Conservation (phyloP, 2,797 vertebrate genomes). For the Crax fasciolata region DNA sequence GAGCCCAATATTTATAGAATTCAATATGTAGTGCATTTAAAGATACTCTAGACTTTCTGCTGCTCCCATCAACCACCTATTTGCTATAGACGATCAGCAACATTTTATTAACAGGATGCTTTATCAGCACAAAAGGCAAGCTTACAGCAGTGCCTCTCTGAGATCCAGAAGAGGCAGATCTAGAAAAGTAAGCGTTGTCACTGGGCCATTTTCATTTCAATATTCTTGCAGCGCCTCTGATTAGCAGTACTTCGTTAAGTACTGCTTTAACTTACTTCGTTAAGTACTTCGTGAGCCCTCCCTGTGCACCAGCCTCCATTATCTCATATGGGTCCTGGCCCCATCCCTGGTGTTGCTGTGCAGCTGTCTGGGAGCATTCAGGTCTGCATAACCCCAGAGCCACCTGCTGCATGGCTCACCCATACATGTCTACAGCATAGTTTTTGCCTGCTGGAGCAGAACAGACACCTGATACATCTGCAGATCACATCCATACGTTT, state of each 20-base stretch:
- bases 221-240: neutral
- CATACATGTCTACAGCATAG: neutral
- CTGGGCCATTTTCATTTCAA: neutral
- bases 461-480: neutral
- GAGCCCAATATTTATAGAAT: neutral
- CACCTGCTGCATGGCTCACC: neutral
- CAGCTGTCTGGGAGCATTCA: neutral
- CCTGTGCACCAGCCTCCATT: neutral
- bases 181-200: neutral
- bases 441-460: neutral
- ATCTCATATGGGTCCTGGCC: neutral
- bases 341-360: neutral
- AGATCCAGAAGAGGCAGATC: neutral
- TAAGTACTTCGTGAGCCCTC: no score
- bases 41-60: neutral
- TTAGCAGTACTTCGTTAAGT: neutral
- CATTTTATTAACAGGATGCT: neutral
- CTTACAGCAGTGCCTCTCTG: neutral
- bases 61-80: neutral
- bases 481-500: neutral
- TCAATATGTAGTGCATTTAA: constrained; percentile 8
- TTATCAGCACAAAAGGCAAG: neutral
- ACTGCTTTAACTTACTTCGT: no score
- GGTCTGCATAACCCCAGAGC: neutral
- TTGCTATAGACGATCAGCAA: constrained; percentile 9